phyloP scores from a whole-genome alignment of 2,888 invertebrate species.

The Pterostichus niger region DNA sequence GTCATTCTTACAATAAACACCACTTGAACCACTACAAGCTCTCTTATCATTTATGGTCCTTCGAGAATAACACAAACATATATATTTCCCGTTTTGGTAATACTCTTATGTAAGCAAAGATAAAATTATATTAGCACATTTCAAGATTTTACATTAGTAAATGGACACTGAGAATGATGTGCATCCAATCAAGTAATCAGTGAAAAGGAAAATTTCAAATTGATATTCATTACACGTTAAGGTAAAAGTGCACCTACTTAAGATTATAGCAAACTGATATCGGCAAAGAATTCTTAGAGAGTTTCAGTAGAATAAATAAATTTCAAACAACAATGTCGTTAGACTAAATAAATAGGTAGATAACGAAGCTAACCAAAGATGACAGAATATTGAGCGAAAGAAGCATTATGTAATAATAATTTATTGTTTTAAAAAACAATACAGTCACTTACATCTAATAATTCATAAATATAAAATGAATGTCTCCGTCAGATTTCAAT shows the following conservation, averaged over 20 bases:
- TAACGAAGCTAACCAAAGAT: neutral
- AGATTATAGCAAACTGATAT: conserved; percentile 46
- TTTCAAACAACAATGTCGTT: conserved; percentile 21
- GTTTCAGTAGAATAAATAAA: conserved; percentile 10
- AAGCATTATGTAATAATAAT: conserved; percentile 15
- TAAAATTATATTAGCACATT: conserved; percentile 4
- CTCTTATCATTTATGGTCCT: no score
- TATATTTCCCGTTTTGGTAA: conserved; percentile 6
- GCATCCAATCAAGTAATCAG: conserved; percentile 15
- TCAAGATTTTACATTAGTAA: conserved; percentile 27
- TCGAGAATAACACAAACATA: no score
- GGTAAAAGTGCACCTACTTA: conserved; percentile 55
- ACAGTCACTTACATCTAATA: neutral
- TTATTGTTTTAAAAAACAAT: conserved; percentile 8
- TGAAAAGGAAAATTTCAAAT: conserved; percentile 32
- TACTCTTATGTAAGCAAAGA: neutral
- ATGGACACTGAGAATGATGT: conserved; percentile 19
- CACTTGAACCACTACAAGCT: no score
- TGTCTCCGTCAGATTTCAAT: conserved; percentile 37
- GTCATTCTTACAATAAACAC: no score
- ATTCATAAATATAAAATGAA: conserved; percentile 22
- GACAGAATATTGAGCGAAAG: conserved; percentile 5
- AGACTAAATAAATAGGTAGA: neutral
- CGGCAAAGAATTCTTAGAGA: conserved; percentile 51
- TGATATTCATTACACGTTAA: conserved; percentile 42